Evolutionary conservation across 2,113 vertebrate genomes (phyloP).

Genomic region (Silurus asotus): DNA sequence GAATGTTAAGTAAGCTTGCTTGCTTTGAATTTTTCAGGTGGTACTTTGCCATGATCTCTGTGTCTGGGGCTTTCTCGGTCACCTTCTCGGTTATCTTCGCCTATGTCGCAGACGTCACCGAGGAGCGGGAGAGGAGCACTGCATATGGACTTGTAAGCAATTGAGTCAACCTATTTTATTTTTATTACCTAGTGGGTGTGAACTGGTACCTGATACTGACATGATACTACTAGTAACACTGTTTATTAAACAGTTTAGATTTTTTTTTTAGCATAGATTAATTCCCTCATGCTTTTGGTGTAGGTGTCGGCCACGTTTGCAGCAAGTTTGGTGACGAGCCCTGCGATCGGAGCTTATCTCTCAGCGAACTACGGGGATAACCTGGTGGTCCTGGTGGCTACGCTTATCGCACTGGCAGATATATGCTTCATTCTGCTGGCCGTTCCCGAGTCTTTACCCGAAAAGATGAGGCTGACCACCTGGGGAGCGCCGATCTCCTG

Average conservation of each 20-base stretch:
- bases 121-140: constrained; percentile 86
- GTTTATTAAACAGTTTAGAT: too few relatives aligned
- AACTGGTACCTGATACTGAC: too few relatives aligned
- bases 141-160: constrained; percentile 90
- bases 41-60: constrained; percentile 95
- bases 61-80: constrained; percentile 93
- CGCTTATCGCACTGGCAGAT: constrained; percentile 83
- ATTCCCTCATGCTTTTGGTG: neutral
- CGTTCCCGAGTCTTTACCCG: constrained; percentile 89
- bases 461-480: constrained; percentile 87
- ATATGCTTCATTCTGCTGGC: constrained; percentile 91
- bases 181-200: neutral
- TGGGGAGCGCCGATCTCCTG: constrained; percentile 90
- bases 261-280: too few relatives aligned
- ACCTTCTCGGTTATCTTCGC: constrained; percentile 98
- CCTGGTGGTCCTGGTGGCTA: constrained; percentile 86
- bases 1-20: neutral
- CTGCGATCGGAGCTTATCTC: constrained; percentile 90
- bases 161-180: neutral
- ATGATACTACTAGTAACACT: neutral
- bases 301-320: constrained; percentile 95
- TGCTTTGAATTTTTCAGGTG: constrained; percentile 75
- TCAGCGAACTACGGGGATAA: constrained; percentile 87
- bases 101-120: constrained; percentile 91
- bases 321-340: constrained; percentile 91